A percentile compares a stretch with the other conserved stretches of the same genome.
phyloP scores from a whole-genome alignment of 2,113 vertebrate genomes.

The Burhinus bistriatus region DNA sequence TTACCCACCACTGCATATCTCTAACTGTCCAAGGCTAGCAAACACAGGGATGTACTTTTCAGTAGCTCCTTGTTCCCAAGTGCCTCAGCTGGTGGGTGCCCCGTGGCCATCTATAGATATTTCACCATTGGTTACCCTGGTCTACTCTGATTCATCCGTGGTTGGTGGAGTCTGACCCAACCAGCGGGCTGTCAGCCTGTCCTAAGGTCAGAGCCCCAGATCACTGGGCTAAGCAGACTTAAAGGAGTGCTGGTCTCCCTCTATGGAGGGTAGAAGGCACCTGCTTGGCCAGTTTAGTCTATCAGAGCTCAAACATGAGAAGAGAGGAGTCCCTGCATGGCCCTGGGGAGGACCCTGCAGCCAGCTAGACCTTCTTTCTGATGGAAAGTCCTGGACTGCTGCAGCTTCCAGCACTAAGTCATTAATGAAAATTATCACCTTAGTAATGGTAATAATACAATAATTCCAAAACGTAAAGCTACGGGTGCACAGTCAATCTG shows the following conservation, averaged over 20 bases:
- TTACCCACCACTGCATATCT: fast-evolving
- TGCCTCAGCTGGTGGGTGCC: too few species aligned
- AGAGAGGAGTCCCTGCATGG: neutral
- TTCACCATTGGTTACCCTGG: neutral
- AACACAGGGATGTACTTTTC: neutral
- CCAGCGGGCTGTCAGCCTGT: neutral
- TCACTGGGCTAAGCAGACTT: neutral
- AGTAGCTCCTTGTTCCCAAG: neutral
- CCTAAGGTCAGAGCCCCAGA: neutral
- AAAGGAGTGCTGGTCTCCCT: neutral
- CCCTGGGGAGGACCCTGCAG: neutral
- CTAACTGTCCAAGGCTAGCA: neutral
- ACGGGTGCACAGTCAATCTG: neutral
- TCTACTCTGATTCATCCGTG: neutral
- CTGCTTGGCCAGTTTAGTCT: neutral
- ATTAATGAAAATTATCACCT: conserved; percentile 5
- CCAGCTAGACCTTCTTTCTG: neutral
- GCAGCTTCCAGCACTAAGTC: neutral
- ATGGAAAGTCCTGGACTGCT: neutral
- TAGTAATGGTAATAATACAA: conserved; percentile 12
- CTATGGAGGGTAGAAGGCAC: neutral
- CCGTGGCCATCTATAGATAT: neutral
- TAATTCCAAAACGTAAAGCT: conserved; percentile 1
- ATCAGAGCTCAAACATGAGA: neutral
- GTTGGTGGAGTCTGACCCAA: neutral